phyloP scores from a whole-genome alignment of 2,797 vertebrate species.

The Columba guinea region DNA sequence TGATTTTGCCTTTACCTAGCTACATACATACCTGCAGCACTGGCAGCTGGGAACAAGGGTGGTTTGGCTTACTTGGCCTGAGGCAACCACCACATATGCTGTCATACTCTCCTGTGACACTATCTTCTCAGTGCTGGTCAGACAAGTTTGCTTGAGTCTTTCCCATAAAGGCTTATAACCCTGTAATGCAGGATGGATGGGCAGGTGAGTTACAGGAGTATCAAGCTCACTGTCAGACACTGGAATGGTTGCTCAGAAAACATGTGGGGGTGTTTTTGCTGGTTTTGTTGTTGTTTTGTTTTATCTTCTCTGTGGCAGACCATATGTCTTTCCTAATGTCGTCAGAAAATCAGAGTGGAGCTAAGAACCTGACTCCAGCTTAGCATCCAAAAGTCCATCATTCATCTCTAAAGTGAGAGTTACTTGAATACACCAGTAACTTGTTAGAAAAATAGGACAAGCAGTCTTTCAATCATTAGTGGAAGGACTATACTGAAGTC shows the following conservation, averaged over 20 bases:
- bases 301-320: not conserved
- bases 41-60: not conserved
- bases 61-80: not conserved
- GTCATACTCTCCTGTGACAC: not conserved
- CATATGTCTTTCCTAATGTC: not conserved
- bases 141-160: not conserved
- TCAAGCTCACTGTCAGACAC: not conserved
- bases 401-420: not conserved
- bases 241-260: not conserved
- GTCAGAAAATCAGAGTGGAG: not conserved
- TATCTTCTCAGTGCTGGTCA: not conserved
- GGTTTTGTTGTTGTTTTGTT: not conserved
- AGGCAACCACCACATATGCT: not conserved
- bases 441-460: not conserved
- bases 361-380: not conserved
- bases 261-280: rapidly evolving
- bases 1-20: not conserved
- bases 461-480: not conserved
- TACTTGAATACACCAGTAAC: not conserved
- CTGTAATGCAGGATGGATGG: not conserved
- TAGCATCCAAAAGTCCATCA: not conserved
- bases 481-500: not conserved
- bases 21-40: not conserved
- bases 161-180: not conserved
- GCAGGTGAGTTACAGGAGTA: not conserved